Evolutionary conservation across 1,140 invertebrate genomes (phyloP), one percentile per base, ranked within the genome.

Genomic region (Scylla paramamosain): DNA sequence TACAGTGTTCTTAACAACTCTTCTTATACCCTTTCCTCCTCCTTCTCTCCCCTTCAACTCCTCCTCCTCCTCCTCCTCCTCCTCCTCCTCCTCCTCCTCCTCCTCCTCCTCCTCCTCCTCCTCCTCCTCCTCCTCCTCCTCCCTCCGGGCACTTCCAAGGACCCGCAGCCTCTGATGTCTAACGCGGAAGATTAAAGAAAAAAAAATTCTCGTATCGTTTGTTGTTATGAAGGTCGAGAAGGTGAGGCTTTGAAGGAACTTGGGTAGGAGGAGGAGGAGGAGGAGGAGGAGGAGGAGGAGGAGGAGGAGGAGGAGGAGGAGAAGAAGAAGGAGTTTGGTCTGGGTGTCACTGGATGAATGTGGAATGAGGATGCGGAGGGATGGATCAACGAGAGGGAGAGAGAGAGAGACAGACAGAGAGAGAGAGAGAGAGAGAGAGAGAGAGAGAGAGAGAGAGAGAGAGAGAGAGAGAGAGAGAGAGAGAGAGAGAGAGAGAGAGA

Each of bases 381-480:
- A n/a, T 31, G 86, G 2, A n/a, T 28, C 2, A 20, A 29, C 0
- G 86, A 32, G 86, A 88, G 86, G 32, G 86, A 88, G 86, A 88
- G 86, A 46, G 86, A 46, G 86, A 46, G 86, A 46, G 86, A 46
- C 12, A 46, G 86, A 46, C 12, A 46, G 67, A 77, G 67, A 77
- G 67, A 77, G 67, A 77, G 67, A 77, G 67, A 77, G 67, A 77
- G 67, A 77, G 59, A 67, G 59, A 67, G 59, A 67, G 59, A 67
- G 59, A 67, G 59, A 67, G 59, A 67, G 59, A 67, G 59, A 67
- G 59, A 67, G 59, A 67, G 59, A 67, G 59, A 67, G 59, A 67
- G 59, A 67, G 59, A 67, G 59, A 67, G 59, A 67, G 59, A 67
- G 59, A 67, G 59, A 67, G 59, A 67, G 59, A 67, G 59, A 67